Evolutionary conservation across 2,113 vertebrate species (phyloP).

Genomic region (Pteruthius melanotis): DNA sequence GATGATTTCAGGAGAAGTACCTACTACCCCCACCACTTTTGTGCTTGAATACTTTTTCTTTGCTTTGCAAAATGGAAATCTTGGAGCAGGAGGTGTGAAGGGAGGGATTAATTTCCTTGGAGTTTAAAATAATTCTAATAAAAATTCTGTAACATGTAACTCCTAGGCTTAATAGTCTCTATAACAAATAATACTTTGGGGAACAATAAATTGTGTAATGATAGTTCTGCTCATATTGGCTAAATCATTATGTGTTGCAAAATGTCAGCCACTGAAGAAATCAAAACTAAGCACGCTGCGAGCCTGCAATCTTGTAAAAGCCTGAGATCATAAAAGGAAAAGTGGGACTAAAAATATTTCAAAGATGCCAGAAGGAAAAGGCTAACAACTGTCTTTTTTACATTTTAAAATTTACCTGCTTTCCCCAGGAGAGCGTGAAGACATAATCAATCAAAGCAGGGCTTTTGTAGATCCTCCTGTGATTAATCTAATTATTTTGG

Average conservation of each 20-base stretch:
- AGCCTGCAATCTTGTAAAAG: not conserved
- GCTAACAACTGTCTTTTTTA: constrained; percentile 22
- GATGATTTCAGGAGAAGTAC: not conserved
- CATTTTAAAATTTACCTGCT: constrained; percentile 29
- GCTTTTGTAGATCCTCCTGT: constrained; percentile 16
- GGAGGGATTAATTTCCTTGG: constrained; percentile 28
- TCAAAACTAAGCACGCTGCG: not conserved
- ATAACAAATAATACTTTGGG: constrained; percentile 38
- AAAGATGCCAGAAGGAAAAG: constrained; percentile 21
- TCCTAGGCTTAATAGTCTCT: constrained; percentile 7
- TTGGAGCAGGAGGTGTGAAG: not conserved
- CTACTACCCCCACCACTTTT: not conserved
- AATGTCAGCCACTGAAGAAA: constrained; percentile 48
- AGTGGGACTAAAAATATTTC: constrained; percentile 6
- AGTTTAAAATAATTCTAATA: constrained; percentile 44
- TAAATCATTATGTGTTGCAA: constrained; percentile 47
- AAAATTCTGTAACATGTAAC: constrained; percentile 25
- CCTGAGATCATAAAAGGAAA: constrained; percentile 6
- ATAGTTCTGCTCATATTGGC: constrained; percentile 35
- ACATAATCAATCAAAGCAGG: constrained; percentile 40
- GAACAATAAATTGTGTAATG: constrained; percentile 52
- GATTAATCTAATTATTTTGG: constrained; percentile 49
- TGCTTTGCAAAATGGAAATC: constrained; percentile 17
- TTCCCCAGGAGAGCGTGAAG: constrained; percentile 8
- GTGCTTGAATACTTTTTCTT: not conserved